Evolutionary conservation across 2,113 vertebrate species (phyloP).

Genomic region (Myrmophylax atrothorax): DNA sequence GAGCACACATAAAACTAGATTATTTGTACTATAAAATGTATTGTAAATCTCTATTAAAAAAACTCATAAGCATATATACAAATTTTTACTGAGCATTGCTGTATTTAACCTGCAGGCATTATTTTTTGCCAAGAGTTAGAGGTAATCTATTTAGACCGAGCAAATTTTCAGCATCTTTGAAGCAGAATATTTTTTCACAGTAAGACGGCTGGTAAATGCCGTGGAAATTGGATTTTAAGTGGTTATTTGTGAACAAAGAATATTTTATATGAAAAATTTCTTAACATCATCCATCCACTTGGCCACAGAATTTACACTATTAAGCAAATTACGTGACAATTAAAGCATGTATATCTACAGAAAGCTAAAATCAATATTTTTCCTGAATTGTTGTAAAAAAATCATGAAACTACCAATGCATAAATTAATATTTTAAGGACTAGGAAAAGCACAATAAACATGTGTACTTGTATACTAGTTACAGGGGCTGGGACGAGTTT

Average conservation of each 20-base stretch:
- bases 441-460: not conserved
- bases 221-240: constrained; percentile 14
- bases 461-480: not conserved
- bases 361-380: not conserved
- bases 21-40: not conserved
- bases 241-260: not conserved
- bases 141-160: constrained; percentile 14
- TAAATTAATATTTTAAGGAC: not conserved
- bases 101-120: not conserved
- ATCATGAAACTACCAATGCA: not conserved
- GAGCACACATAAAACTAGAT: not conserved
- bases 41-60: not conserved
- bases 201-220: not conserved
- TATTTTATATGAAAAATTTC: not conserved
- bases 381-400: not conserved
- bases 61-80: not conserved
- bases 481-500: too few species aligned
- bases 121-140: not conserved
- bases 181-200: not conserved
- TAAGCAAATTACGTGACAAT: not conserved
- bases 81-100: not conserved
- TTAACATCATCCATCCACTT: not conserved
- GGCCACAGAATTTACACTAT: not conserved
- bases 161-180: not conserved
- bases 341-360: not conserved